Evolutionary conservation across 2,888 invertebrate species (phyloP), one percentile per base, ranked within the genome.

Genomic region (Cremastobaeus sp.): DNA sequence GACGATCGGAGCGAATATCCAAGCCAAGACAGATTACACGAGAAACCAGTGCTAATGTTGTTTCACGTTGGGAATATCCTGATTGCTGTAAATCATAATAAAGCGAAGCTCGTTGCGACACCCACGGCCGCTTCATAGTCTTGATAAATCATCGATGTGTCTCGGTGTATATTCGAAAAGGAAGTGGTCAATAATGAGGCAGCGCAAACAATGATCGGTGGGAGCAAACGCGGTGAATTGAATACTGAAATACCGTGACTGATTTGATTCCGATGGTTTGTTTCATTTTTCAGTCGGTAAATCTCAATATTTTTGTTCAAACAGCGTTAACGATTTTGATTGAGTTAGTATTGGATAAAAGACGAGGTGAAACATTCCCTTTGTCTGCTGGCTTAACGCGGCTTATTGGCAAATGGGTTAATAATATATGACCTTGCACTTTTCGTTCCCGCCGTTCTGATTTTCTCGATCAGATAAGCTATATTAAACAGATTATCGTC

Each of bases 1-100:
- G 75, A 76, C 79, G 78, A 74, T 77, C 76, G 77, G 59, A 65
- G 60, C 74, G 71, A 73, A 76, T 66, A 74, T 74, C 52, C 72
- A 72, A 50, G 41, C 64, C 55, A 66, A 75, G 77, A 77, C 74
- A 73, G 59, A 77, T 75, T 74, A 75, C 66, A 72, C 47, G 72
- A 66, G 74, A 60, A 71, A 69, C 62, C 59, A 39, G 62, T 48
- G 50, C 54, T 68, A 73, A 73, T 68, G 73, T 73, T 64, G 69
- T 73, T 73, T 66, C 72, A 64, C 64, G 65, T 72, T 62, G 65
- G 54, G 62, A 66, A 57, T 70, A 69, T 69, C 52, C 66, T 50
- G 74, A 65, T 73, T 60, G 74, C 64, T 66, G 66, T 73, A 74
- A 75, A 77, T 77, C 66, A 77, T 64, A 74, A 77, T 77, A 64